Percentiles rank a stretch among this genome's conserved stretches.
Evolutionary conservation across 2,888 invertebrate genomes (phyloP).

Genomic region (Euspilapteryx auroguttella): DNA sequence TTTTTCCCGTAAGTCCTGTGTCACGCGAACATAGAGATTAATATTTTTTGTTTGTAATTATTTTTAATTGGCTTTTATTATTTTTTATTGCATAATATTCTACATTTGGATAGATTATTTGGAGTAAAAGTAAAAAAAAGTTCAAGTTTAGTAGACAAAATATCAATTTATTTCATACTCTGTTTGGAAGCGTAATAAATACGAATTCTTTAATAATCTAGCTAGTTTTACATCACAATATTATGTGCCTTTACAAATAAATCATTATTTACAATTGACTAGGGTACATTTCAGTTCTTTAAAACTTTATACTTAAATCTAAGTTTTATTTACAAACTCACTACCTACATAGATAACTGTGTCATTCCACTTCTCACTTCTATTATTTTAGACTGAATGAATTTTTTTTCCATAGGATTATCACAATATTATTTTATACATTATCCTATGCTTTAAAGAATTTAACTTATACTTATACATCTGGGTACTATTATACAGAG

Average conservation of each 20-base stretch:
- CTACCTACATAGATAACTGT: no score
- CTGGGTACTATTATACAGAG: no score
- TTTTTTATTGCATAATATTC: no score
- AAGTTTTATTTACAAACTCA: conserved; percentile 1
- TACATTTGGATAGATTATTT: no score
- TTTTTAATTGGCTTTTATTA: no score
- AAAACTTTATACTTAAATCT: conserved; percentile 17
- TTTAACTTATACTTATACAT: no score
- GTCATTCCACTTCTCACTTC: conserved; percentile 18
- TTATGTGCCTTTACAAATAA: conserved; percentile 34
- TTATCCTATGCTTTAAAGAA: no score
- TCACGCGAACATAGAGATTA: no score
- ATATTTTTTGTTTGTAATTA: no score
- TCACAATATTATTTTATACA: conserved; percentile 34
- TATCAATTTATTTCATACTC: conserved; percentile 57
- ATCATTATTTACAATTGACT: conserved; percentile 57
- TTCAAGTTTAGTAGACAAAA: conserved; percentile 50
- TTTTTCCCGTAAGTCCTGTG: no score
- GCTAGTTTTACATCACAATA: conserved; percentile 56
- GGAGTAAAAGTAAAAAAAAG: no score
- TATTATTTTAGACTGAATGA: no score
- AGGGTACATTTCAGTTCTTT: conserved; percentile 60
- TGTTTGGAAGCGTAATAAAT: conserved; percentile 62
- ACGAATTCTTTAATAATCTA: conserved; percentile 50
- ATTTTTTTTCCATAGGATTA: conserved; percentile 48